phyloP scores from a whole-genome alignment of 2,888 invertebrate species.

The Listrodromus nycthemerus region DNA sequence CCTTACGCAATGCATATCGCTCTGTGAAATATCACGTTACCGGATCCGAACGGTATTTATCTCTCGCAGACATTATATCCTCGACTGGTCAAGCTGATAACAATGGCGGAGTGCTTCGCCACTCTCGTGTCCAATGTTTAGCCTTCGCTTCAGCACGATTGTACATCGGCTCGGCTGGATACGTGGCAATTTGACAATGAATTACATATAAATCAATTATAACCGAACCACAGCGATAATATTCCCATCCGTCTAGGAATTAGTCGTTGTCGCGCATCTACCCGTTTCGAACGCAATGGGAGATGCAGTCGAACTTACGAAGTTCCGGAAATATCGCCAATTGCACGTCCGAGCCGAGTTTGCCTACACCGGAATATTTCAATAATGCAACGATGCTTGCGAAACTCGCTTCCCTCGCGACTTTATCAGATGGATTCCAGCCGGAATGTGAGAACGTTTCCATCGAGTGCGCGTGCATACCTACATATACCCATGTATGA shows the following conservation, averaged over 20 bases:
- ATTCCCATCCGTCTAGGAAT: neutral
- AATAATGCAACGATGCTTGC: neutral
- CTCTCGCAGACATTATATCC: neutral
- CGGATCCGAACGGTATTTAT: neutral
- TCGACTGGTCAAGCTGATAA: neutral
- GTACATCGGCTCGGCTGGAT: neutral
- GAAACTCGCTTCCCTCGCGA: neutral
- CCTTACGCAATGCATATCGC: slow-evolving; percentile 50
- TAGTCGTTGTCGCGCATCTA: neutral
- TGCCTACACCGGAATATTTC: neutral
- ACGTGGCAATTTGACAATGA: neutral
- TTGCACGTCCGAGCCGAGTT: neutral
- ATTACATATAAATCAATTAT: neutral
- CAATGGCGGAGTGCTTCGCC: neutral
- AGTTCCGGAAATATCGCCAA: neutral
- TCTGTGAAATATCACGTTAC: slow-evolving; percentile 41
- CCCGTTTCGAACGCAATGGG: neutral
- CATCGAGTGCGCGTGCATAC: neutral
- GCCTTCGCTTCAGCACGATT: neutral
- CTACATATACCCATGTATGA: neutral
- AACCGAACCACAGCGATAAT: neutral
- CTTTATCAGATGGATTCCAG: neutral
- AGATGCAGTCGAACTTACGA: neutral
- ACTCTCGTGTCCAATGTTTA: neutral
- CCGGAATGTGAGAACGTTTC: neutral